These are phyloP conservation scores for Tetramorium alpestre DNA, from an alignment of 1,140 invertebrate genomes.

Conservation along the genomic window DNA sequence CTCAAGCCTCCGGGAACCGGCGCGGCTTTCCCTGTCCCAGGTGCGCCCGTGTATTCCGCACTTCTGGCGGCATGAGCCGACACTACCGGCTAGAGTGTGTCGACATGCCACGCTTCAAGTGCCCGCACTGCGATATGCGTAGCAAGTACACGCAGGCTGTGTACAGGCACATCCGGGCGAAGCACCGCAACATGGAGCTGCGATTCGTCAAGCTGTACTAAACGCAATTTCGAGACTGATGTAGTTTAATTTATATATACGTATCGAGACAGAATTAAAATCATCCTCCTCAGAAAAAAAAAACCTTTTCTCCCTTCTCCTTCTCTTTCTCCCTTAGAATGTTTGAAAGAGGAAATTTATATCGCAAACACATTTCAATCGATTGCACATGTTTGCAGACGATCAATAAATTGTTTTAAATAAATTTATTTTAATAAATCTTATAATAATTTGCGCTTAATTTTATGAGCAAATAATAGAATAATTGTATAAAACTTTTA, in stretches of 20 bases:
- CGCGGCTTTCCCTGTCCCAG: slow-evolving; percentile 70
- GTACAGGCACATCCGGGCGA: slow-evolving; percentile 74
- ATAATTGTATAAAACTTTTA: background rate
- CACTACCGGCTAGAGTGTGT: slow-evolving; percentile 76
- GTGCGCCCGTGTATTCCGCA: slow-evolving; percentile 71
- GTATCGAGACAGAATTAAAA: background rate
- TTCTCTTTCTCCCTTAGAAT: background rate
- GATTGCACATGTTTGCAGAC: background rate
- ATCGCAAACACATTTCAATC: background rate
- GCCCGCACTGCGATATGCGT: slow-evolving; percentile 76
- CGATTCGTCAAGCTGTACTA: slow-evolving; percentile 73
- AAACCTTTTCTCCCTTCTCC: too few species aligned
- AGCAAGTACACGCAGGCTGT: slow-evolving; percentile 78
- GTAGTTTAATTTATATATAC: background rate
- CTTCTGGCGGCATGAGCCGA: slow-evolving; percentile 72
- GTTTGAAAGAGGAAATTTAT: background rate
- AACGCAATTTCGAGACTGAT: slow-evolving; percentile 15
- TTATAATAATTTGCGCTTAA: background rate
- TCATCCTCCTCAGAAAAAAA: background rate
- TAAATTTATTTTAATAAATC: background rate
- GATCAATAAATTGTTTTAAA: background rate
- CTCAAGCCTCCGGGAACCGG: slow-evolving; percentile 59
- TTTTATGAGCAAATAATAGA: background rate
- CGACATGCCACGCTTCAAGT: slow-evolving; percentile 76
- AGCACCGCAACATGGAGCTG: slow-evolving; percentile 72